Percentiles rank a stretch among this genome's conserved stretches.
phyloP scores from a whole-genome alignment of 2,888 invertebrate genomes.

The Clunio marinus region DNA sequence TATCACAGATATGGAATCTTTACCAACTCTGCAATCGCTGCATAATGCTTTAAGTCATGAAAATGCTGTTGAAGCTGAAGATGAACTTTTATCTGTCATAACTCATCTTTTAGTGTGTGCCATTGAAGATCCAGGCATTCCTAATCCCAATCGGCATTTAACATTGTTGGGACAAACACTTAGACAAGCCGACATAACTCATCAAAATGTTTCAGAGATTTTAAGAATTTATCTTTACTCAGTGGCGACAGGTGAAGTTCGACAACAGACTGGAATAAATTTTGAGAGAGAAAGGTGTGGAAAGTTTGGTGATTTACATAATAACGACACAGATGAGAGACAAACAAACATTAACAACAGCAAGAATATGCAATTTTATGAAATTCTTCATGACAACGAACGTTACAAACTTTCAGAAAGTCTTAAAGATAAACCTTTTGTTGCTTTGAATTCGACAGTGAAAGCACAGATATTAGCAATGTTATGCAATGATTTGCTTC shows the following conservation, averaged over 20 bases:
- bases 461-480: constrained; percentile 87
- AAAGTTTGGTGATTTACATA: constrained; percentile 77
- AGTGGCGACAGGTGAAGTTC: constrained; percentile 81
- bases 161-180: constrained; percentile 88
- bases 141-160: constrained; percentile 82
- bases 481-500: constrained; percentile 89
- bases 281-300: constrained; percentile 77
- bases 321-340: constrained; percentile 62
- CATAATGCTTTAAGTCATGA: constrained; percentile 76
- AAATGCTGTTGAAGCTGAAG: constrained; percentile 73
- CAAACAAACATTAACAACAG: constrained; percentile 61
- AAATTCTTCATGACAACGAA: constrained; percentile 67
- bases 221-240: constrained; percentile 87
- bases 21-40: constrained; percentile 81
- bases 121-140: constrained; percentile 90
- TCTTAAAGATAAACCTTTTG: constrained; percentile 78
- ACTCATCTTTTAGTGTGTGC: constrained; percentile 87
- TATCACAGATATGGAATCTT: constrained; percentile 70
- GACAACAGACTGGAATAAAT: constrained; percentile 72
- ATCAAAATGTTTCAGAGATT: constrained; percentile 86
- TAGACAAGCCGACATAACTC: constrained; percentile 82
- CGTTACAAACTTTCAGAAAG: constrained; percentile 77
- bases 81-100: constrained; percentile 81
- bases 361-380: constrained; percentile 76
- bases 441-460: constrained; percentile 76